Evolutionary conservation across 1,140 invertebrate genomes (phyloP), one percentile per base, ranked within the genome.

Genomic region (Drosophila persimilis): DNA sequence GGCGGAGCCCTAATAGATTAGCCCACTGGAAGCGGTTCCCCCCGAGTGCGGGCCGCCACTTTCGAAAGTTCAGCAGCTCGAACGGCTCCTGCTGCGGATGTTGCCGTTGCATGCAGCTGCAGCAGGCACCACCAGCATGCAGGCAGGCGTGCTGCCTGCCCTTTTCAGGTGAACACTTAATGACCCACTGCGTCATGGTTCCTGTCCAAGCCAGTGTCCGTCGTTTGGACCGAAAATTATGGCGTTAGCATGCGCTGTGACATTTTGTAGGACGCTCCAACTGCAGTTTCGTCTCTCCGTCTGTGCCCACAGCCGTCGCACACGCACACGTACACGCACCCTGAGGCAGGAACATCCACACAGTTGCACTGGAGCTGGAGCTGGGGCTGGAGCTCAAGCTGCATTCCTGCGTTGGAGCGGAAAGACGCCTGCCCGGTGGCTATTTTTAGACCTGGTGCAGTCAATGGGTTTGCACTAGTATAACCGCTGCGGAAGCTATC

Each of bases 161-260:
- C 60, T 24, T 22, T 20, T n/a, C 43, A 17, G n/a, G 67, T 77
- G 60, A 75, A 75, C 75, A 89, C 79, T 88, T 89, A 89, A 89
- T 89, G 83, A 88, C 83, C 83, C 84, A 88, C 84, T 89, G 84
- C 83, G 81, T 86, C 64, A 64, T 61, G 80, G 80, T 77, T 73
- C 63, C 77, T 51, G 69, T 67, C 58, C 70, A 55, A 24, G 29
- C 52, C 29, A 22, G 41, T 46, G 43, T 45, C 50, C 47, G 15
- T 24, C 43, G 35, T 22, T 6, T 8, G 54, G 44, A 13, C 29
- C 35, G 56, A 61, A 74, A 73, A 71, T 79, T 72, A 88, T 83
- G 70, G 83, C 72, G 58, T 83, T 88, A 88, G 83, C 83, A 88
- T 74, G 78, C 70, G 56, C 76, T 88, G 79, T 71, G 75, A 86